Base-by-base conservation (phyloP, 2,797 vertebrate species). In the Anomalospiza imberbis region DNA sequence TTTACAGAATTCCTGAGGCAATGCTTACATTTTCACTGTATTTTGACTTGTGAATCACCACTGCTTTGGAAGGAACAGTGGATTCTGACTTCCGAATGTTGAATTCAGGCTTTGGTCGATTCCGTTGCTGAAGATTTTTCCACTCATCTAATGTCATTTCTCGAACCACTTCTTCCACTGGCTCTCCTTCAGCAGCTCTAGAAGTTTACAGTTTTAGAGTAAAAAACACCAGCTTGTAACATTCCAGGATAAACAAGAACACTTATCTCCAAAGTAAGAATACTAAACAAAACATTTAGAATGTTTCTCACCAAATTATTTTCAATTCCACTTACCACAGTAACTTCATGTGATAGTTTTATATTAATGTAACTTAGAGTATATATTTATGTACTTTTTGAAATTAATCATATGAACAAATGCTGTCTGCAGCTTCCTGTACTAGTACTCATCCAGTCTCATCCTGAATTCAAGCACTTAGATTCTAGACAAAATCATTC, bases 121-220 rank as follows among this genome's bases (percentile, higher is more conserved):
- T 99, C 62, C 97, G 98, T 93, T 99, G 98, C 97, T 99, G 99
- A 96, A 99, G 93, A 88, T 97, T 98, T 97, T 99, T 99, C 99
- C 99, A 99, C 91, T 99, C 99, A 91, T 99, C 99, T 95, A 99
- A 97, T 4, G 98, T 98, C 99, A 99, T 99, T 98, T 99, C 99
- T 97, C 98, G 96, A 88, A 98, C 98, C 97, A 98, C 97, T 93
- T 98, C 98, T 91, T 99, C 98, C 78, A 93, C 68, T 70, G 94
- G 79, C 72, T 99, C 96, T 72, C 95, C 94, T 97, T 98, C 97
- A 96, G 93, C 82, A 96, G 94, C 84, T 96, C 98, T 98, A 89
- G 91, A 96, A 74, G 88, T 96, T 92, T 45, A 95, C 36, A 95
- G 80, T 95, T 83, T 89, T 70, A 95, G 95, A 94, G 74, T 78